These are phyloP conservation scores for Pelochelys cantorii DNA, from an alignment of 2,797 vertebrate species.

Conservation along the genomic window DNA sequence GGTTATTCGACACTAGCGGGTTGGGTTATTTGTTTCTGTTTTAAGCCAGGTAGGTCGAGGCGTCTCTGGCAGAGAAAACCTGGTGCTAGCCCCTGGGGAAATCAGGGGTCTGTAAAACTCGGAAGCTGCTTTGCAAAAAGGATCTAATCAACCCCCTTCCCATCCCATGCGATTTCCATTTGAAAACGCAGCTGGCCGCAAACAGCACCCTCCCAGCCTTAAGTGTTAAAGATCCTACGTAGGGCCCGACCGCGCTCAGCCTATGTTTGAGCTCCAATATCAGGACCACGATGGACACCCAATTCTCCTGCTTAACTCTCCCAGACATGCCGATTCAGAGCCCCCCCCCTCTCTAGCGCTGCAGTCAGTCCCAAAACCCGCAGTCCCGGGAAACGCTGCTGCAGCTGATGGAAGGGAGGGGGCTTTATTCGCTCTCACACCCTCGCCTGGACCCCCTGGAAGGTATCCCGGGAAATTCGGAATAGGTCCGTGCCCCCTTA, in stretches of 20 bases:
- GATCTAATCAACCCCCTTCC: not conserved
- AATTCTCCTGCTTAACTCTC: not conserved
- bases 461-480: not conserved
- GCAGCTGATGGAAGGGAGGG: not conserved
- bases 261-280: fast-evolving
- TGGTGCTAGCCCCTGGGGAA: not conserved
- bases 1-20: not conserved
- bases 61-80: not conserved
- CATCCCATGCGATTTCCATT: not conserved
- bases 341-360: too few species aligned
- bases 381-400: not conserved
- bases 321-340: too few species aligned
- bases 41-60: not conserved
- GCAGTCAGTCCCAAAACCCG: not conserved
- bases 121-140: not conserved
- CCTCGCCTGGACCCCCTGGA: not conserved
- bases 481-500: not conserved
- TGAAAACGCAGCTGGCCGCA: not conserved
- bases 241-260: not conserved
- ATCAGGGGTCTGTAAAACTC: not conserved
- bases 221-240: not conserved
- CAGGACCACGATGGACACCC: too few species aligned
- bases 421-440: not conserved
- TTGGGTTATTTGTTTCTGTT: too few species aligned
- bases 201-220: not conserved